A percentile compares a stretch with the other conserved stretches of the same genome.
These are phyloP conservation scores for Manis javanica DNA, from an alignment of 2,797 vertebrate genomes.

Conservation along the genomic window DNA sequence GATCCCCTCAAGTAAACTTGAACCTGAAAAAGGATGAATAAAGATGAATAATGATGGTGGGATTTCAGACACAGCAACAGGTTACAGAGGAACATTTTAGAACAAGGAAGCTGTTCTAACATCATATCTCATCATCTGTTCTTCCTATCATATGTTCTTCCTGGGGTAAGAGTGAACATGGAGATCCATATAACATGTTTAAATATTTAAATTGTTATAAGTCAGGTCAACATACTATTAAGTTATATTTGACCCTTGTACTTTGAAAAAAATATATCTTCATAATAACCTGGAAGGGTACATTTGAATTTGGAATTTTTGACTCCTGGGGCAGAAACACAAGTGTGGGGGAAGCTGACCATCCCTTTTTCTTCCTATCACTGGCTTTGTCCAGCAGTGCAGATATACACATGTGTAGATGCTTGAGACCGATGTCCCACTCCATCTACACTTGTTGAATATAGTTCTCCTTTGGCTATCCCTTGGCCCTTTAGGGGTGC, in stretches of 20 bases:
- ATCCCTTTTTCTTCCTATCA: background rate
- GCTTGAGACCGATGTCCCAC: background rate
- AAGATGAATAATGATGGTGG: background rate
- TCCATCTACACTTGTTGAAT: background rate
- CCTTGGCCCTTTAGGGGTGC: background rate
- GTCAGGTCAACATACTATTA: background rate
- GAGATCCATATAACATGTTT: background rate
- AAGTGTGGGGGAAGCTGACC: background rate
- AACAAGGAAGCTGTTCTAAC: background rate
- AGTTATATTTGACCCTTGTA: background rate
- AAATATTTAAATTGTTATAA: background rate
- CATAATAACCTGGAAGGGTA: background rate
- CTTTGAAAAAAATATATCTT: background rate
- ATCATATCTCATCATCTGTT: background rate
- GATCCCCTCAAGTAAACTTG: background rate
- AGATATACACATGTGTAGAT: background rate
- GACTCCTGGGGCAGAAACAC: background rate
- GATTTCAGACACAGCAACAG: background rate
- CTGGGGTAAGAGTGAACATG: background rate
- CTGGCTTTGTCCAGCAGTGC: background rate
- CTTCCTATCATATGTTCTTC: background rate
- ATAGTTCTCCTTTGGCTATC: background rate
- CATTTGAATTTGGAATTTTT: constrained; percentile 6
- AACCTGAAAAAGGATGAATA: background rate
- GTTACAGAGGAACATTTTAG: background rate